Percentiles rank a stretch among this genome's conserved stretches.
Conservation (phyloP, 2,888 invertebrate species). For the Parasteatoda lunata region DNA sequence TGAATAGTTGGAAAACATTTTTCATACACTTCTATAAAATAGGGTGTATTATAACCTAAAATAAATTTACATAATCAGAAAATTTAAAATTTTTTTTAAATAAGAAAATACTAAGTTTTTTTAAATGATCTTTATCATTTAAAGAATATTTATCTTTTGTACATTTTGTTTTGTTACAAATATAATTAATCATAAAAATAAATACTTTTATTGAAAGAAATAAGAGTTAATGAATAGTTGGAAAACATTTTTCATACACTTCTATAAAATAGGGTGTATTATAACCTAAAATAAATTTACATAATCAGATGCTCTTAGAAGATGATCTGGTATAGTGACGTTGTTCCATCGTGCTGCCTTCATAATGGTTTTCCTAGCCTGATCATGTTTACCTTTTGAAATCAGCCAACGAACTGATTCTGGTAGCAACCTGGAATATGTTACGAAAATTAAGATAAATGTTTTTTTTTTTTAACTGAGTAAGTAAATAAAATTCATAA, state of each 20-base stretch:
- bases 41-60: neutral
- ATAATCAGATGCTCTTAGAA: slow-evolving; percentile 62
- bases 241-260: too few species aligned
- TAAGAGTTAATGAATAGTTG: too few species aligned
- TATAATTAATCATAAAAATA: too few species aligned
- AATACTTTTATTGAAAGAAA: too few species aligned
- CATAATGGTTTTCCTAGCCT: slow-evolving; percentile 58
- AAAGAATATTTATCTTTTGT: too few species aligned
- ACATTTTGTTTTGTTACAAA: too few species aligned
- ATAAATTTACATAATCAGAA: slow-evolving; percentile 63
- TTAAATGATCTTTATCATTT: too few species aligned
- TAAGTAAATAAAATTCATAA: neutral
- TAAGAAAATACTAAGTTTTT: too few species aligned
- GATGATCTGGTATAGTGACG: slow-evolving; percentile 56
- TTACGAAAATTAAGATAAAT: neutral
- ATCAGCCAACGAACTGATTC: slow-evolving; percentile 67
- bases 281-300: slow-evolving; percentile 25
- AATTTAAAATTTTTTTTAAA: too few species aligned
- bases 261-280: too few species aligned
- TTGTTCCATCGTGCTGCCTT: slow-evolving; percentile 67
- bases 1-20: too few species aligned
- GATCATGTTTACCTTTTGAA: slow-evolving; percentile 51
- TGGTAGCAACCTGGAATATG: slow-evolving; percentile 55
- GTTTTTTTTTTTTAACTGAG: neutral
- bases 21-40: too few species aligned